These are phyloP conservation scores for Torymus texanus DNA, from an alignment of 2,888 invertebrate genomes.

Conservation along the genomic window DNA sequence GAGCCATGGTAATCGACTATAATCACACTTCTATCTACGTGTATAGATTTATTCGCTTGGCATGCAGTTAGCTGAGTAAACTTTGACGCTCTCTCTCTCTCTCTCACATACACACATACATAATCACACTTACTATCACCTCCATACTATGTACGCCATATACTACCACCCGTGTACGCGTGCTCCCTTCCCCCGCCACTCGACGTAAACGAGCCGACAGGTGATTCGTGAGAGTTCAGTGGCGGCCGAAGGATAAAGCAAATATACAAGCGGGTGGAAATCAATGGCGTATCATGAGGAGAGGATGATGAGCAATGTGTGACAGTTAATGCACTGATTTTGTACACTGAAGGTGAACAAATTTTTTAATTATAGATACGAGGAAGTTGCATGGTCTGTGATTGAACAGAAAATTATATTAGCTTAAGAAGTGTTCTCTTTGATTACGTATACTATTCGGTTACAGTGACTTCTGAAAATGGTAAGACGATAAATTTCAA, in stretches of 20 bases:
- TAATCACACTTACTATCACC: no score
- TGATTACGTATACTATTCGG: no score
- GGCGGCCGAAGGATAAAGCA: slow-evolving; percentile 35
- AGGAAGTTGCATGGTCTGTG: no score
- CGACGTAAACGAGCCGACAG: slow-evolving; percentile 30
- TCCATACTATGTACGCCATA: no score
- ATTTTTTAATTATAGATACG: no score
- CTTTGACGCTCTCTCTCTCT: slow-evolving; percentile 29
- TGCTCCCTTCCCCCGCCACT: slow-evolving; percentile 39
- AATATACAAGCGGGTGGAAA: slow-evolving; percentile 20
- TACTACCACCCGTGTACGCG: no score
- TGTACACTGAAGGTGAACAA: neutral
- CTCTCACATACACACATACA: no score
- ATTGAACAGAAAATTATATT: no score
- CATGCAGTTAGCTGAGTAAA: slow-evolving; percentile 71
- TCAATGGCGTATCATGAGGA: slow-evolving; percentile 13
- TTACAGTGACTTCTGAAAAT: no score
- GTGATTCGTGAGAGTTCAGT: slow-evolving; percentile 29
- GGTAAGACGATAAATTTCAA: no score
- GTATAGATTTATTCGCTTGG: slow-evolving; percentile 68
- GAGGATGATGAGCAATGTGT: neutral
- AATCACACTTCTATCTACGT: slow-evolving; percentile 54
- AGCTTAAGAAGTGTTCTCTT: no score
- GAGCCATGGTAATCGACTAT: slow-evolving; percentile 30
- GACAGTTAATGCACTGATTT: slow-evolving; percentile 40